A percentile compares a stretch with the other conserved stretches of the same genome.
Conservation (phyloP, 2,888 invertebrate species). For the Lochmaea capreae region DNA sequence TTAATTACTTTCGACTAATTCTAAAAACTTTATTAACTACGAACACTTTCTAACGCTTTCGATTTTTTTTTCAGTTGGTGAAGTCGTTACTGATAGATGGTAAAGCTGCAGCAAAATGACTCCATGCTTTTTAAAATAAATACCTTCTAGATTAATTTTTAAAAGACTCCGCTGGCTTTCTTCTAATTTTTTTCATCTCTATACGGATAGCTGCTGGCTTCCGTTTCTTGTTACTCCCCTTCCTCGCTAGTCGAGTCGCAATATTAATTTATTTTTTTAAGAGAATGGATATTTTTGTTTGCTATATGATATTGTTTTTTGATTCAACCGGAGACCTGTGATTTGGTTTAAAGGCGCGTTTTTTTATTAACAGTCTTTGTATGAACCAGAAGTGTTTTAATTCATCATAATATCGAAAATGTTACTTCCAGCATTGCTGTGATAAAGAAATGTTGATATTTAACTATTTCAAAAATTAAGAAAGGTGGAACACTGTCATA, state of each 20-base stretch:
- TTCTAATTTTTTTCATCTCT: slow-evolving; percentile 48
- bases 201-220: slow-evolving; percentile 35
- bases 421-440: slow-evolving; percentile 10
- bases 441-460: background rate
- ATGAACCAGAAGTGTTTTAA: slow-evolving; percentile 24
- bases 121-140: slow-evolving; percentile 52
- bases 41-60: slow-evolving; percentile 35
- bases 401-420: background rate
- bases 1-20: background rate
- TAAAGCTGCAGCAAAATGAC: slow-evolving; percentile 61
- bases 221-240: slow-evolving; percentile 39
- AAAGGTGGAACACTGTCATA: slow-evolving; percentile 3
- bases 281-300: slow-evolving; percentile 41
- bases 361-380: slow-evolving; percentile 45
- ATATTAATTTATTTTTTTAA: slow-evolving; percentile 47
- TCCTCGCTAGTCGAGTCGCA: slow-evolving; percentile 48
- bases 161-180: slow-evolving; percentile 57
- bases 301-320: slow-evolving; percentile 36
- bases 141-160: slow-evolving; percentile 49
- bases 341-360: slow-evolving; percentile 57
- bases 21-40: slow-evolving; percentile 3
- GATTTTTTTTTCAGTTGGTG: slow-evolving; percentile 73
- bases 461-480: background rate
- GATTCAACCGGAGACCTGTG: slow-evolving; percentile 60
- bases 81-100: slow-evolving; percentile 79